Conservation (phyloP, 2,113 vertebrate species). For the Embiotoca jacksoni region DNA sequence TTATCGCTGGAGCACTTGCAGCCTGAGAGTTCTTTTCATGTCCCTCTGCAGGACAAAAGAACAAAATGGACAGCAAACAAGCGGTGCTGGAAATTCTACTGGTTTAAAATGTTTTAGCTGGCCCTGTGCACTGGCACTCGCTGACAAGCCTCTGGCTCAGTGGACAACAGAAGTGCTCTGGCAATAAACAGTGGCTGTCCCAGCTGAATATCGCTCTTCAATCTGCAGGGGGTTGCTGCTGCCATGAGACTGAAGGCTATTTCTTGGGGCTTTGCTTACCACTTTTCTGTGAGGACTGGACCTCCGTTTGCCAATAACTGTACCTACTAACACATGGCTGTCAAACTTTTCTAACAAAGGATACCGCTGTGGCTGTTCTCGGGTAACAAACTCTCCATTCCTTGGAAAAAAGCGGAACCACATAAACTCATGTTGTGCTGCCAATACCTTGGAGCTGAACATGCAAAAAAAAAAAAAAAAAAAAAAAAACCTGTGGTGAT, state of each 20-base stretch:
- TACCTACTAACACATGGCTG: constrained; percentile 14
- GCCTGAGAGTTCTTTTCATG: constrained; percentile 12
- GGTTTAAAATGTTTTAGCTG: constrained; percentile 21
- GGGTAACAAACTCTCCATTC: constrained; percentile 33
- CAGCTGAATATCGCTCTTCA: constrained; percentile 5
- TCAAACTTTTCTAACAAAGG: constrained; percentile 38
- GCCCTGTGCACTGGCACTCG: constrained; percentile 7
- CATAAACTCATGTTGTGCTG: constrained; percentile 26
- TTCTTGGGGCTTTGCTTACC: constrained; percentile 2
- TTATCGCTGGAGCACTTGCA: neutral
- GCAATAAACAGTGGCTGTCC: constrained; percentile 11
- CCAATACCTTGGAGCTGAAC: constrained; percentile 55
- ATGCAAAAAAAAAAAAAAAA: constrained; percentile 16
- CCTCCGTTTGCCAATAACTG: constrained; percentile 18
- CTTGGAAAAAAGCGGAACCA: constrained; percentile 20
- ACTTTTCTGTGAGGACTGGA: constrained; percentile 21
- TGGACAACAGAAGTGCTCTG: constrained; percentile 15
- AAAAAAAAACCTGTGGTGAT: neutral
- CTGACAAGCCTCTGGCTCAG: constrained; percentile 25
- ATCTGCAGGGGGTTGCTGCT: constrained; percentile 7
- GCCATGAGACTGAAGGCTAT: constrained; percentile 15
- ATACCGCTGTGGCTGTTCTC: constrained; percentile 27
- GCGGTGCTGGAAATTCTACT: constrained; percentile 10
- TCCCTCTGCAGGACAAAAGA: constrained; percentile 17
- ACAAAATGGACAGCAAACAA: constrained; percentile 3